phyloP scores from a whole-genome alignment of 2,113 vertebrate genomes.

The Fregetta grallaria region DNA sequence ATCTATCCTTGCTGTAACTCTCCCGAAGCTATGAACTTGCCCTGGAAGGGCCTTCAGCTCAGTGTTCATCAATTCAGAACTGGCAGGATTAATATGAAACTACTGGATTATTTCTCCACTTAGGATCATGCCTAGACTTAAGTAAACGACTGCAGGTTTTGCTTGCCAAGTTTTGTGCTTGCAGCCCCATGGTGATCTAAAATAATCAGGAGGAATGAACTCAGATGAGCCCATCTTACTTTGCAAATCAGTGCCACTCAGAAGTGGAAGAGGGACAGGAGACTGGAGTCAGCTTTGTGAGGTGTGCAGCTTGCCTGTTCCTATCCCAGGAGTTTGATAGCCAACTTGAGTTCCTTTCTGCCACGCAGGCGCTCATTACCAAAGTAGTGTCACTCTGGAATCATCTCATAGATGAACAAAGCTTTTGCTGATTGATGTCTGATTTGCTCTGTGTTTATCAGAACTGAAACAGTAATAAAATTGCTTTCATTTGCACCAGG shows the following conservation, averaged over 20 bases:
- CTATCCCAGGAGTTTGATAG: background rate
- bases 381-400: background rate
- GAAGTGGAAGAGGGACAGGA: background rate
- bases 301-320: background rate
- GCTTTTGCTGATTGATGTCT: background rate
- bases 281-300: accelerated
- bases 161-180: background rate
- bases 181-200: background rate
- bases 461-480: background rate
- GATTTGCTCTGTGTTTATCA: background rate
- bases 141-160: background rate
- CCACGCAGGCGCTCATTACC: background rate
- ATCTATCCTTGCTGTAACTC: background rate
- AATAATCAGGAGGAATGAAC: background rate
- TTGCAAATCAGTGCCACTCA: background rate
- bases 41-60: background rate
- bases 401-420: background rate
- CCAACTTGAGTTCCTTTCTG: background rate
- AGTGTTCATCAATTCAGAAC: background rate
- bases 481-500: conserved; percentile 36
- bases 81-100: background rate
- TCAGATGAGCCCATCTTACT: background rate
- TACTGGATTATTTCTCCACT: background rate
- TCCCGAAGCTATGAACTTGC: background rate
- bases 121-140: background rate